phyloP scores from a whole-genome alignment of 2,797 vertebrate species.

The Melanotaenia pygmaea region DNA sequence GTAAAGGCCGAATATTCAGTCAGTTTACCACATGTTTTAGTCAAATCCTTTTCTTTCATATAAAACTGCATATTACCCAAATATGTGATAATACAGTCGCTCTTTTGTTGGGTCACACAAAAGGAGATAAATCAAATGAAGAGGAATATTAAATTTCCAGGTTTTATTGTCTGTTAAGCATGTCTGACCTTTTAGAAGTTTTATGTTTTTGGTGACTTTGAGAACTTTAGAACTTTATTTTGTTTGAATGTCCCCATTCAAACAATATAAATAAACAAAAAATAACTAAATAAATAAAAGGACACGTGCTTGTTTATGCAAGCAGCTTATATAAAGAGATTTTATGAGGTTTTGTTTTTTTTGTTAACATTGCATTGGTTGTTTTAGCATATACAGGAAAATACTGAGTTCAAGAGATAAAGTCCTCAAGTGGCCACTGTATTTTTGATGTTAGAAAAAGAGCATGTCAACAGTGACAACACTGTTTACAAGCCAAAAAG shows the following conservation, averaged over 20 bases:
- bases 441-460: neutral
- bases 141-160: neutral
- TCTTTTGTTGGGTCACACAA: neutral
- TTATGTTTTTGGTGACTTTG: neutral
- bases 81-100: neutral
- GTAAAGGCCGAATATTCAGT: constrained; percentile 3
- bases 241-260: neutral
- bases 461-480: neutral
- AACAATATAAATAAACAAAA: neutral
- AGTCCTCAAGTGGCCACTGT: neutral
- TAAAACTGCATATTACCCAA: too few relatives aligned
- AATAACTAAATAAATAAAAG: too few relatives aligned
- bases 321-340: neutral
- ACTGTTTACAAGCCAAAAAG: neutral
- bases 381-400: neutral
- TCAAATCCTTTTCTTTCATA: neutral
- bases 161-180: neutral
- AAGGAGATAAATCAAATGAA: neutral
- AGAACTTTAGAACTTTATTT: neutral
- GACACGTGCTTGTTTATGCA: neutral
- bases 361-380: neutral
- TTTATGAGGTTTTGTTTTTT: neutral
- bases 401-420: neutral
- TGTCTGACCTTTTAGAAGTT: neutral
- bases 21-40: neutral